These are phyloP conservation scores for Hypomesus transpacificus DNA, from an alignment of 2,113 vertebrate species.

Conservation along the genomic window DNA sequence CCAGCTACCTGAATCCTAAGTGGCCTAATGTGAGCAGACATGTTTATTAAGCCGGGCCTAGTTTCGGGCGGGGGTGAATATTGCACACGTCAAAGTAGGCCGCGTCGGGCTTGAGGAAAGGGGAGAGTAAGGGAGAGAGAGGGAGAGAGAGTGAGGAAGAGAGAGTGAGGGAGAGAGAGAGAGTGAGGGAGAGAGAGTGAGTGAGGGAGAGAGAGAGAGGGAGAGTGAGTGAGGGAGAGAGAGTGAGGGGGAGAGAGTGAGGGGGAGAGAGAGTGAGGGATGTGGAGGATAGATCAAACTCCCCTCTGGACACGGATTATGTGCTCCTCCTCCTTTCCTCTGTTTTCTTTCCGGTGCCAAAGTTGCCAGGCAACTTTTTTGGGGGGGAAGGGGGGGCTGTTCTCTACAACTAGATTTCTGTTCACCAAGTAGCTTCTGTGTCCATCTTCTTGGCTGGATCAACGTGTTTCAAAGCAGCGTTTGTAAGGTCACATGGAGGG, in stretches of 20 bases:
- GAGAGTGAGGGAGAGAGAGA: no score
- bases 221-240: constrained; percentile 7
- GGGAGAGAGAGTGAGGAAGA: no score
- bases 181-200: constrained; percentile 20
- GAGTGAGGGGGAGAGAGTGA: constrained; percentile 23
- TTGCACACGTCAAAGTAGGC: constrained; percentile 74
- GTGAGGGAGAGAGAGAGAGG: constrained; percentile 22
- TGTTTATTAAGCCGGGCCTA: constrained; percentile 74
- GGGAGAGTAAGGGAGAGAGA: constrained; percentile 17
- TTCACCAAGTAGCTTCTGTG: constrained; percentile 28
- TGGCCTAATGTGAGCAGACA: constrained; percentile 71
- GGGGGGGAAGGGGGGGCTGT: constrained; percentile 11
- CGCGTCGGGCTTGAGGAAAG: constrained; percentile 59
- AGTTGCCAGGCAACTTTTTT: constrained; percentile 55
- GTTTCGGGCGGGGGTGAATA: constrained; percentile 73
- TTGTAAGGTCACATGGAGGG: no score
- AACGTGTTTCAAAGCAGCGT: background rate
- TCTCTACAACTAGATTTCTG: constrained; percentile 53
- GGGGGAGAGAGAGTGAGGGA: constrained; percentile 35
- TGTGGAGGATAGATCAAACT: constrained; percentile 11
- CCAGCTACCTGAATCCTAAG: constrained; percentile 71
- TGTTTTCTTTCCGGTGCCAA: constrained; percentile 51
- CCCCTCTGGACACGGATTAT: constrained; percentile 57
- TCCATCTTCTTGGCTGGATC: constrained; percentile 7
- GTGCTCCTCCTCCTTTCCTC: constrained; percentile 39